Base-by-base conservation (phyloP, 2,888 invertebrate genomes). In the Dyspetes luteomarginatus region DNA sequence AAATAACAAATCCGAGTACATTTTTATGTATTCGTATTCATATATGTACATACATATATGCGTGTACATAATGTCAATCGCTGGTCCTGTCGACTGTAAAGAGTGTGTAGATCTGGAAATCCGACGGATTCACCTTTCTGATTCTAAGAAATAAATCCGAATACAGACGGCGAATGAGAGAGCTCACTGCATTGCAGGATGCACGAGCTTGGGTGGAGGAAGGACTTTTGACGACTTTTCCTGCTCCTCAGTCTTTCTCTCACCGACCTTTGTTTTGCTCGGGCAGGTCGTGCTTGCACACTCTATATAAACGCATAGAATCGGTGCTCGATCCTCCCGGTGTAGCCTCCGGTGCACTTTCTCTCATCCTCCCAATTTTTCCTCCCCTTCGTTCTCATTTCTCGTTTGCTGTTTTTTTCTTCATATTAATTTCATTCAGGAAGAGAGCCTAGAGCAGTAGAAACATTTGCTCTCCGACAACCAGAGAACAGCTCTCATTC, bases 101-200 rank as follows among this genome's bases (percentile, higher is more conserved):
- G 36, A 67, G 76, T 74, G 74, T 81, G 73, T 73, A 79, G 76
- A 83, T 81, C 71, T 76, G 76, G 73, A 83, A 81, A 81, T 81
- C 76, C 83, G 69, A 71, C 69, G 73, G 69, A 77, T 78, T 78
- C 79, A 69, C 78, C 76, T 69, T 81, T 65, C 62, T 55, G 74
- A 72, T 71, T 81, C 73, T 67, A 72, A 73, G 76, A 81, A 79
- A 81, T 81, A 81, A 68, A 64, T 81, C 52, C 41, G 50, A 17
- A 28, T 45, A 65, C 36, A 68, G n/a, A n/a, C 43, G 67, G 50
- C 50, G 48, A 72, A 78, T 72, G 60, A 67, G 72, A 65, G 43
- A 72, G 52, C 30, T n/a, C 58, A 60, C 52, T 30, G 72, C 65
- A 60, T 65, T 65, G 60, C 52, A 22, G 65, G 28, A 56, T 30